These are phyloP conservation scores for Anthoscopus minutus DNA, from an alignment of 2,113 vertebrate species.

Conservation along the genomic window DNA sequence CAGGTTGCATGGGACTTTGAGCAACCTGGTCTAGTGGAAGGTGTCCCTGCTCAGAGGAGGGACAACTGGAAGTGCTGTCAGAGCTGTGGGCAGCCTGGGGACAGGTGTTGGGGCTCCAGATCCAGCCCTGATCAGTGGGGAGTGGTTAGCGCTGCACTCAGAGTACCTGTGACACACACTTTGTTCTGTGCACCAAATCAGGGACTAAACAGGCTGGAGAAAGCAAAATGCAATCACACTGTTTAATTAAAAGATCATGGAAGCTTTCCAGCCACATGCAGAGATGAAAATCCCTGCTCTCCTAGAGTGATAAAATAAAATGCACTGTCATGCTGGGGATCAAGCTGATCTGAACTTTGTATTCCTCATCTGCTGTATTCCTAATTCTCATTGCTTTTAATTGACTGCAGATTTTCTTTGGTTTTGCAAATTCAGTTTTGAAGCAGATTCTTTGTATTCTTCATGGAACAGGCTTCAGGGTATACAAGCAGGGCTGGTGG, in stretches of 20 bases:
- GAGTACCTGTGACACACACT: rapidly evolving
- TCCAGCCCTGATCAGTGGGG: neutral
- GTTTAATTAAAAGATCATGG: conserved; percentile 39
- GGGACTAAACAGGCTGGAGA: neutral
- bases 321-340: neutral
- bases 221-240: neutral
- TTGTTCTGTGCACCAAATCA: neutral
- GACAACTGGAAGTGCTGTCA: neutral
- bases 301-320: conserved; percentile 12
- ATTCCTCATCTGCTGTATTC: neutral
- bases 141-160: neutral
- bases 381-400: neutral
- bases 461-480: neutral
- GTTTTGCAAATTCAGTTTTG: neutral
- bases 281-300: conserved; percentile 6
- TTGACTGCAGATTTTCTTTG: neutral
- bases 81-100: neutral
- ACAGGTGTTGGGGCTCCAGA: neutral
- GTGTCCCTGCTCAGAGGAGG: neutral
- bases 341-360: neutral
- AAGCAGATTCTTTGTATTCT: neutral
- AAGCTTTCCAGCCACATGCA: conserved; percentile 7
- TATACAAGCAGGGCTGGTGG: neutral
- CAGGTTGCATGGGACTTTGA: neutral
- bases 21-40: neutral